Evolutionary conservation across 92 coral and sea anemone genomes (phyloP).

Genomic region (Phenganax stokvisi): DNA sequence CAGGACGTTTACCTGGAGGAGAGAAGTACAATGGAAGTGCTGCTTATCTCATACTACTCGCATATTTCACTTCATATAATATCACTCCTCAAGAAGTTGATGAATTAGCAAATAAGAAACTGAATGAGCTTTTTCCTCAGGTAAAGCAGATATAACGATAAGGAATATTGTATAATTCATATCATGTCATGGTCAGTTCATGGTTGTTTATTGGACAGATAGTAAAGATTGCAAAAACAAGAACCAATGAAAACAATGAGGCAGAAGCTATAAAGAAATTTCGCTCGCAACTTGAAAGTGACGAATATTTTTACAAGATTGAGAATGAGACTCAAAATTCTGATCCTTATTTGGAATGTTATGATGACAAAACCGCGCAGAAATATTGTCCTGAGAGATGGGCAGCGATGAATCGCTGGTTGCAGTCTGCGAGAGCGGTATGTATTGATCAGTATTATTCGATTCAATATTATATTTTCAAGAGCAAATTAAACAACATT

Average conservation of each 20-base stretch:
- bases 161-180: background rate
- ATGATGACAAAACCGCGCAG: conserved; percentile 56
- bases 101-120: conserved; percentile 64
- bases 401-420: conserved; percentile 69
- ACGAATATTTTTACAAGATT: background rate
- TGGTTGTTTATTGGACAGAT: conserved; percentile 1
- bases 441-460: conserved; percentile 7
- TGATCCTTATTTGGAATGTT: conserved; percentile 7
- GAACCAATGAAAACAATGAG: conserved; percentile 59
- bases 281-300: conserved; percentile 32
- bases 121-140: conserved; percentile 64
- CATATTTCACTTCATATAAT: conserved; percentile 67
- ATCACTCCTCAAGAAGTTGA: conserved; percentile 70
- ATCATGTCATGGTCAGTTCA: background rate
- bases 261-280: conserved; percentile 58
- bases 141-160: background rate
- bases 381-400: conserved; percentile 72
- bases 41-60: conserved; percentile 67
- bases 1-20: conserved; percentile 63
- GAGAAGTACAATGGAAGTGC: conserved; percentile 53
- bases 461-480: background rate
- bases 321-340: conserved; percentile 16
- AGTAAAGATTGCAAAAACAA: conserved; percentile 57
- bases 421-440: conserved; percentile 57
- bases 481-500: background rate